Evolutionary conservation across 2,797 vertebrate genomes (phyloP), one percentile per base, ranked within the genome.

Genomic region (Erpetoichthys calabaricus): DNA sequence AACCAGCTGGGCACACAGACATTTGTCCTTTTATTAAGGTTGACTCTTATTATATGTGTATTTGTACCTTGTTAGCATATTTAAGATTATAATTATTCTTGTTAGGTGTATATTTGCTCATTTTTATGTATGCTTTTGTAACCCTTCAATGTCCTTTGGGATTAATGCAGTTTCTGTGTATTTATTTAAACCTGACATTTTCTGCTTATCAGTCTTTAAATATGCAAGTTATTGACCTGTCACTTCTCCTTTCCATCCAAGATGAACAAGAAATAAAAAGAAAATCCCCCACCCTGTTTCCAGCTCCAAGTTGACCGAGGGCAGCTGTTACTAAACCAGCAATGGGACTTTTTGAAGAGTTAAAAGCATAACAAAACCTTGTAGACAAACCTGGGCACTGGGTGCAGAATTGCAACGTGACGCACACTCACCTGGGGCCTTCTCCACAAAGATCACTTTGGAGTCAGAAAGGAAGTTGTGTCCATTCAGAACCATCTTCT

Each of bases 391-490:
- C 25, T 25, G 25, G 25, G 25, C 25, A 25, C 25, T 25, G 25
- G 2, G 25, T 25, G 25, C 25, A 25, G 25, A 25, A 25, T 25
- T 25, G 25, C 25, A 25, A 25, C 25, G 25, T 25, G 25, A 25
- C 2, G 25, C 25, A 53, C 43, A 53, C 53, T 64, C 88, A 98
- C 95, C 95, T 91, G 95, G 94, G 3, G 91, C 92, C 79, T 97
- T 97, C 74, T 99, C 95, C 87, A 99, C 89, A 51, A 99, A 99
- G 78, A 99, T 80, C 74, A 99, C 95, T 75, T 97, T 98, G 73
- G 94, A 99, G 76, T 98, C 94, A 51, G 84, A 89, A 71, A 94
- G 88, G 73, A 99, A 98, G 82, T 99, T 99, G 75, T 97, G 93
- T 64, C 95, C 95, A 0, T 86, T 86, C 57, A 99, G 79, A 41